Evolutionary conservation across 2,888 invertebrate species (phyloP).

Genomic region (Zygogramma bicolorata): DNA sequence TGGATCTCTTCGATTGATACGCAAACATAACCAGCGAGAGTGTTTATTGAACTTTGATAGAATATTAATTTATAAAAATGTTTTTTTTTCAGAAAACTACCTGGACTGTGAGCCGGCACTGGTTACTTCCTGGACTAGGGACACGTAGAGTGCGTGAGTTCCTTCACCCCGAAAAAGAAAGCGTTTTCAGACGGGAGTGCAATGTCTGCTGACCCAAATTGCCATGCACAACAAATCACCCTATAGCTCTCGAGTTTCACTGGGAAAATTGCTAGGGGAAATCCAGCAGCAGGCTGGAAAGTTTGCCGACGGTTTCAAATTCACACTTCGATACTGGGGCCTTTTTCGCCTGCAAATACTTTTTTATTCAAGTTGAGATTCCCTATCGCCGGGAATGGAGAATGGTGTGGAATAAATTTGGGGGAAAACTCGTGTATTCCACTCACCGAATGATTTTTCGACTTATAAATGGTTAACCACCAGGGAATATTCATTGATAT

Average conservation of each 20-base stretch:
- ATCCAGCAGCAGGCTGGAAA: neutral
- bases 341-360: neutral
- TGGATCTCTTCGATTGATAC: too few relatives aligned
- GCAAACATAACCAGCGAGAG: too few relatives aligned
- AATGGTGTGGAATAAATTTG: neutral
- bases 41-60: too few relatives aligned
- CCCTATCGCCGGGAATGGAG: neutral
- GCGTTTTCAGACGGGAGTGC: conserved; percentile 36
- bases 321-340: neutral
- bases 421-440: neutral
- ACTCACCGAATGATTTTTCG: neutral
- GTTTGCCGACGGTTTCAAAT: neutral
- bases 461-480: neutral
- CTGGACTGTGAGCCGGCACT: neutral
- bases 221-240: conserved; percentile 31
- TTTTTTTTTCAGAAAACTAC: neutral
- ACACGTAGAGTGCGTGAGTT: conserved; percentile 41
- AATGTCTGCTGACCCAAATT: conserved; percentile 40
- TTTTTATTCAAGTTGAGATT: neutral
- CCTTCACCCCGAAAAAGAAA: conserved; percentile 43
- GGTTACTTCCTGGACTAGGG: neutral
- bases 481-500: neutral
- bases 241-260: neutral
- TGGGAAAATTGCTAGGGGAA: neutral
- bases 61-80: too few relatives aligned